Evolutionary conservation across 2,888 invertebrate genomes (phyloP).

Genomic region (Crematogaster levior): DNA sequence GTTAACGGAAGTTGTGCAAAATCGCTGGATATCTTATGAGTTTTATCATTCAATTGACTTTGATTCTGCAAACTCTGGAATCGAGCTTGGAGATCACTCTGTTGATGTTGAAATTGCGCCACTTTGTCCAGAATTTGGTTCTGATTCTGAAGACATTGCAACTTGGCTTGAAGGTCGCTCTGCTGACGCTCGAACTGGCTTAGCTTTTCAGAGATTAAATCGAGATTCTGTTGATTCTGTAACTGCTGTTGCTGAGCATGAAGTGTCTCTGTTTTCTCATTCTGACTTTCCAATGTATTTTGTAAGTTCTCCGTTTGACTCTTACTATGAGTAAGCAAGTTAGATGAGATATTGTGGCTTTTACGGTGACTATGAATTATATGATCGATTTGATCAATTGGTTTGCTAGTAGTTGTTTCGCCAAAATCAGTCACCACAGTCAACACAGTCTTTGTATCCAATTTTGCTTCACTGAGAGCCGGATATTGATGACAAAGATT

Average conservation of each 20-base stretch:
- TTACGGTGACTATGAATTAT: conserved; percentile 84
- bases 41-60: conserved; percentile 78
- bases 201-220: conserved; percentile 83
- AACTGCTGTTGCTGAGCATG: conserved; percentile 74
- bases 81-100: conserved; percentile 81
- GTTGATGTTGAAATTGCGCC: conserved; percentile 82
- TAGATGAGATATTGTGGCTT: conserved; percentile 77
- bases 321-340: conserved; percentile 79
- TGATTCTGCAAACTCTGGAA: conserved; percentile 80
- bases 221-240: conserved; percentile 83
- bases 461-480: conserved; percentile 81
- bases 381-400: conserved; percentile 81
- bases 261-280: conserved; percentile 68
- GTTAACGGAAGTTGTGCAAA: conserved; percentile 66
- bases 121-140: conserved; percentile 84
- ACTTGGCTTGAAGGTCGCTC: conserved; percentile 82
- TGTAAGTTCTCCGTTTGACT: conserved; percentile 80
- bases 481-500: conserved; percentile 83
- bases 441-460: conserved; percentile 80
- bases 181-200: conserved; percentile 84
- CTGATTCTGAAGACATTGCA: conserved; percentile 83
- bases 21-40: conserved; percentile 73
- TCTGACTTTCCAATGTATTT: conserved; percentile 64
- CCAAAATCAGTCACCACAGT: conserved; percentile 82
- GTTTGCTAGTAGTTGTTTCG: conserved; percentile 75